Conservation (phyloP, 2,888 invertebrate species). For the Gerris lacustris region DNA sequence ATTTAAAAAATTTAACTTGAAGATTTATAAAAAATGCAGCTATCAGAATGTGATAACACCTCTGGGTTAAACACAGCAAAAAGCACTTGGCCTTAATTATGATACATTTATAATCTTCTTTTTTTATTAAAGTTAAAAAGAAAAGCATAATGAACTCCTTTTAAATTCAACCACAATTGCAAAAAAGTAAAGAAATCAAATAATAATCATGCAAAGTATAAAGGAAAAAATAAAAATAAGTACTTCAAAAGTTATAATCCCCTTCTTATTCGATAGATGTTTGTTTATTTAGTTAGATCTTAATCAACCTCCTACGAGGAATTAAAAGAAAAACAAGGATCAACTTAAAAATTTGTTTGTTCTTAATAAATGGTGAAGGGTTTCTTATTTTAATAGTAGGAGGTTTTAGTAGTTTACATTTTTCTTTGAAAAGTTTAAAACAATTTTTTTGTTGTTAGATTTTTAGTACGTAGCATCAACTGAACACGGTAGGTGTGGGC, state of each 20-base stretch:
- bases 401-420: too few relatives aligned
- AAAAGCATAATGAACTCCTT: not conserved
- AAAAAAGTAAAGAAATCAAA: not conserved
- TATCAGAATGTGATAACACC: not conserved
- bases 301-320: too few relatives aligned
- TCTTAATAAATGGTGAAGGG: not conserved
- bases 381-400: too few relatives aligned
- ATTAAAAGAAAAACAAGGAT: not conserved
- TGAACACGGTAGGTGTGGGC: not conserved
- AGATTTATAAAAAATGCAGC: not conserved
- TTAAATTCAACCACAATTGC: not conserved
- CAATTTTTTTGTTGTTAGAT: too few relatives aligned
- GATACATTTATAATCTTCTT: not conserved
- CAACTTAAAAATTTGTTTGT: not conserved
- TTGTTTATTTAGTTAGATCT: too few relatives aligned
- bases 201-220: not conserved
- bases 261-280: not conserved
- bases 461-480: not conserved
- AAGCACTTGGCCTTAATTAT: not conserved
- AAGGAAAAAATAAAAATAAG: not conserved
- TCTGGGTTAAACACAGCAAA: not conserved
- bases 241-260: not conserved
- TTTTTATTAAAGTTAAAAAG: not conserved
- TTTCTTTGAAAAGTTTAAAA: too few relatives aligned
- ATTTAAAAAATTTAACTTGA: not conserved